phyloP scores from a whole-genome alignment of 2,113 vertebrate genomes.

The Pituophis catenifer region DNA sequence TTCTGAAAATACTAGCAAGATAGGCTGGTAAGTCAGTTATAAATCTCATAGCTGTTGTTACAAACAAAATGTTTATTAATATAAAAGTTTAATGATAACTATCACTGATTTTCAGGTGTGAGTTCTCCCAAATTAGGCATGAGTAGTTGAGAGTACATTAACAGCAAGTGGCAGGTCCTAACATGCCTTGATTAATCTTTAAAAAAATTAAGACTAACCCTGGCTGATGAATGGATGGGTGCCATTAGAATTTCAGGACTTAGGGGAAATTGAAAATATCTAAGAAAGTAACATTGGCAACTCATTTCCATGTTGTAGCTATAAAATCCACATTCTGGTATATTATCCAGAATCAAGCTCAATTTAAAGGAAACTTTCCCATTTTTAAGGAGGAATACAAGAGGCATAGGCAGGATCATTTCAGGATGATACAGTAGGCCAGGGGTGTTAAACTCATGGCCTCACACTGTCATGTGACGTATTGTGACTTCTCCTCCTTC shows the following conservation, averaged over 20 bases:
- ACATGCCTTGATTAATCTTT: not conserved
- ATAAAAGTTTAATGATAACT: not conserved
- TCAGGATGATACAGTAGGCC: not conserved
- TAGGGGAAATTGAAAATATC: not conserved
- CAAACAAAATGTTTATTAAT: not conserved
- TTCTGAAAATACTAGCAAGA: slow-evolving; percentile 48
- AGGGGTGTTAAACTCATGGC: too few species aligned
- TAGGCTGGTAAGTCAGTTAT: not conserved
- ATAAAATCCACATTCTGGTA: not conserved
- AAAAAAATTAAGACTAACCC: not conserved
- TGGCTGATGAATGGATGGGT: not conserved
- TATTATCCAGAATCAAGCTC: not conserved
- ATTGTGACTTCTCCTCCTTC: too few species aligned
- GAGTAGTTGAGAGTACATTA: not conserved
- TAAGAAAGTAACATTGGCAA: not conserved
- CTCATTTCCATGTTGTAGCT: not conserved
- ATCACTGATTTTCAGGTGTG: not conserved
- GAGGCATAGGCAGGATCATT: not conserved
- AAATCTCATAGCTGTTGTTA: not conserved
- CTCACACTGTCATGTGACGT: too few species aligned
- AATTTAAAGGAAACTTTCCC: not conserved
- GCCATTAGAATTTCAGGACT: not conserved
- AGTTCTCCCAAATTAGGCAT: not conserved
- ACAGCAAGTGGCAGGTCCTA: not conserved
- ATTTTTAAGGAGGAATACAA: not conserved